Percentiles rank a stretch among this genome's conserved stretches.
phyloP scores from a whole-genome alignment of 2,797 vertebrate species.

The Potorous gilbertii region DNA sequence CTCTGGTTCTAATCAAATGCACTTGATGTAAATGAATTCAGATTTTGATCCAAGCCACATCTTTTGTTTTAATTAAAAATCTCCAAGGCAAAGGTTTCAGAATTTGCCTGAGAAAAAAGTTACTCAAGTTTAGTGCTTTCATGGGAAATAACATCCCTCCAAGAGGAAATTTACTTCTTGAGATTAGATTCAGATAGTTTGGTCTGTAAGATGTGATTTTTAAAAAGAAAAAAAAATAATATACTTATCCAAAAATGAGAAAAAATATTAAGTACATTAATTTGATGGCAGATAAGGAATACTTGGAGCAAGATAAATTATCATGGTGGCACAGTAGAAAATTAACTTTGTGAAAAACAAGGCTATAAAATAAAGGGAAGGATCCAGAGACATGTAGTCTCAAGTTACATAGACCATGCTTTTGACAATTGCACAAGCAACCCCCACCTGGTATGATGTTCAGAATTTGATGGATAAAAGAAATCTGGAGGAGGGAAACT shows the following conservation, averaged over 20 bases:
- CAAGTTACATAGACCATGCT: background rate
- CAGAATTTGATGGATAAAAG: background rate
- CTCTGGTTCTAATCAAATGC: fast-evolving
- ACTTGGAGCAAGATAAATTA: background rate
- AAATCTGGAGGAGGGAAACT: background rate
- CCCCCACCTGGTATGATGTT: background rate
- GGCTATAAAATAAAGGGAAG: background rate
- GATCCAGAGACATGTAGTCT: background rate
- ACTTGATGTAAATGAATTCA: background rate
- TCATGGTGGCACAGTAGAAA: background rate
- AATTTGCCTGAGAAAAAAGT: background rate
- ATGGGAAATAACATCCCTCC: background rate
- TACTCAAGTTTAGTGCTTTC: background rate
- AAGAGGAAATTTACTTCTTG: background rate
- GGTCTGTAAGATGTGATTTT: background rate
- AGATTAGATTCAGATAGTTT: background rate
- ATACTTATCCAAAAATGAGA: background rate
- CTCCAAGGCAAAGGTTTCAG: background rate
- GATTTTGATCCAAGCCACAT: background rate
- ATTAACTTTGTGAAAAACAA: background rate
- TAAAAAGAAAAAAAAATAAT: background rate
- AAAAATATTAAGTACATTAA: background rate
- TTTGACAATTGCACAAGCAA: background rate
- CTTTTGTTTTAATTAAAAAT: background rate
- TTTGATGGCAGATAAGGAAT: background rate